Evolutionary conservation across 2,888 invertebrate species (phyloP), one percentile per base, ranked within the genome.

Genomic region (Apocheima hispidaria): DNA sequence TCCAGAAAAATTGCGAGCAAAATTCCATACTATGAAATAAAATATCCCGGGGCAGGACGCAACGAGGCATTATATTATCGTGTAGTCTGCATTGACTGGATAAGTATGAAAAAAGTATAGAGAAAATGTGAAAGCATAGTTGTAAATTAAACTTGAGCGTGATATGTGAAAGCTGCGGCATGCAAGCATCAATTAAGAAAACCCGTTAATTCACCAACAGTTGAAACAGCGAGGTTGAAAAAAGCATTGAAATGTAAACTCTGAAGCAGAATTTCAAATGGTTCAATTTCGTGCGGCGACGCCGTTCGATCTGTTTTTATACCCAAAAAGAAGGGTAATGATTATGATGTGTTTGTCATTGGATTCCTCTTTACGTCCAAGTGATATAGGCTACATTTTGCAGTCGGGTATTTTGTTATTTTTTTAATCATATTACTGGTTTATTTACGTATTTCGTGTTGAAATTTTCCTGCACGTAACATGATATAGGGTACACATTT

Each of bases 151-250:
- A 52, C 30, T 21, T 41, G 60, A 60, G 63, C 66, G 60, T 71
- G 61, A 67, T 51, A 61, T 69, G 63, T 38, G 60, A 23, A 68
- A 73, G 77, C 78, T 63, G 60, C 52, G 21, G 48, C 80, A 79
- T 80, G 78, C 81, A 72, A 71, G 73, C 73, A 61, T 64, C 58
- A 56, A 65, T 59, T 63, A 57, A 66, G 69, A 14, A 2, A 12
- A 10, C 5, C 0, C 30, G 18, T 2, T 18, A 18, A 30, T 16
- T 30, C 4, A 7, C 16, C 9, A 44, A 21, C n/a, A 23, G 26
- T 3, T 2, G 23, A 10, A 23, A 2, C 21, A 7, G n/a, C 18
- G n/a, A 12, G 26, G 23, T 5, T 14, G 6, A 6, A 30, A 46
- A n/a, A 46, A 20, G 30, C 10, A 46, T 30, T 30, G 26, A 26